Evolutionary conservation across 2,888 invertebrate species (phyloP), one percentile per base, ranked within the genome.

Genomic region (Aromia moschata): DNA sequence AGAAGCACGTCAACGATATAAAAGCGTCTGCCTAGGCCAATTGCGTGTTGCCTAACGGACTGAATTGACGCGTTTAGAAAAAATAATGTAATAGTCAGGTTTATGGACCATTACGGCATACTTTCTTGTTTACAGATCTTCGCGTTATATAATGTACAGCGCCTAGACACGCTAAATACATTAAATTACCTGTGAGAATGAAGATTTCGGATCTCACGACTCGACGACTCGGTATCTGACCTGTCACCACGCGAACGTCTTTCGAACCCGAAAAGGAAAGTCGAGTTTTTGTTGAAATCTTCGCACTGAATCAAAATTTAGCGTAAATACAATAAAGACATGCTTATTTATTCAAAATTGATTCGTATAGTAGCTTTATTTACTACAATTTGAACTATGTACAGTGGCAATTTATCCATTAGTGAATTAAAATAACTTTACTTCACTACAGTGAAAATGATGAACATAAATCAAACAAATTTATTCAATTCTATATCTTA

Each of bases 161-260:
- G 17, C 17, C 11, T 36, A 37, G 36, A 20, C 47, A 47, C 17
- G 16, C 16, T 18, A 47, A 33, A 47, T 37, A 47, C 36, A 47
- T 36, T 36, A 47, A 47, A 47, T 37, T 47, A 37, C 20, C 47
- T 11, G 10, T 17, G 14, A 17, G 12, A 47, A 47, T 20, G 16
- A 46, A 9, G 47, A 38, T 25, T 30, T 25, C 15, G 38, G 3
- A 38, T 25, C 38, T 49, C 49, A 49, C 38, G 37, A 14, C 38
- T 25, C 38, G 49, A 16, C 16, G 14, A 5, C 33, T 30, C 16
- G 16, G 7, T 9, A 12, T n/a, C 14, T 14, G 36, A 12, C 14
- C 14, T 14, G 36, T 17, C 14, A 11, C 18, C 12, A 20, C 18
- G 18, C 43, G 11, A 33, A 11, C n/a, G 17, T 3, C 30, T 36